Evolutionary conservation across 2,888 invertebrate species (phyloP).

Genomic region (Heliconius cydno): DNA sequence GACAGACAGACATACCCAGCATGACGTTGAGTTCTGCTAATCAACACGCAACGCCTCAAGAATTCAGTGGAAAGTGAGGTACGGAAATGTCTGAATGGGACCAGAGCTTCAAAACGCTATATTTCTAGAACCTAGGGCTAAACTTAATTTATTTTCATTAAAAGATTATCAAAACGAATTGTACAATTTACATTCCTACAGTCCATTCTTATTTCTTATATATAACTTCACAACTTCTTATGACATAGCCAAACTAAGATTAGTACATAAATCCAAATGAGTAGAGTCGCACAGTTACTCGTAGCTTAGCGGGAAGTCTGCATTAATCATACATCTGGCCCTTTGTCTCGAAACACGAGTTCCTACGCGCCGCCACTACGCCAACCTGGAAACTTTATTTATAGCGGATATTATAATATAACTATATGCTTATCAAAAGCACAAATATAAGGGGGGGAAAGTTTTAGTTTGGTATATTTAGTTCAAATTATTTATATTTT

Average conservation of each 20-base stretch:
- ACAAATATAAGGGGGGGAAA: neutral
- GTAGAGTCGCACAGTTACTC: slow-evolving; percentile 33
- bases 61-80: no score
- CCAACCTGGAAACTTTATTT: slow-evolving; percentile 9
- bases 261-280: slow-evolving; percentile 61
- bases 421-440: neutral
- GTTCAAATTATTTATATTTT: neutral
- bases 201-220: no score
- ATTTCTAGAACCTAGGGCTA: no score
- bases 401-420: neutral
- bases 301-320: slow-evolving; percentile 58
- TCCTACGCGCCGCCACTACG: slow-evolving; percentile 12
- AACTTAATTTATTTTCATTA: no score
- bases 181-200: no score
- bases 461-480: neutral
- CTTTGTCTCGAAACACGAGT: slow-evolving; percentile 58
- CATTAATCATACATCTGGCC: slow-evolving; percentile 78
- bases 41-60: no score
- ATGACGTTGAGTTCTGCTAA: no score
- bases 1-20: no score
- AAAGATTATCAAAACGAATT: no score
- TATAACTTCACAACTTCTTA: neutral
- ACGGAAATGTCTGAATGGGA: no score
- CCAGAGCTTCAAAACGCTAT: no score
- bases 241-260: slow-evolving; percentile 65